Conservation (phyloP, 2,888 invertebrate genomes). For the Philereme vetulata region DNA sequence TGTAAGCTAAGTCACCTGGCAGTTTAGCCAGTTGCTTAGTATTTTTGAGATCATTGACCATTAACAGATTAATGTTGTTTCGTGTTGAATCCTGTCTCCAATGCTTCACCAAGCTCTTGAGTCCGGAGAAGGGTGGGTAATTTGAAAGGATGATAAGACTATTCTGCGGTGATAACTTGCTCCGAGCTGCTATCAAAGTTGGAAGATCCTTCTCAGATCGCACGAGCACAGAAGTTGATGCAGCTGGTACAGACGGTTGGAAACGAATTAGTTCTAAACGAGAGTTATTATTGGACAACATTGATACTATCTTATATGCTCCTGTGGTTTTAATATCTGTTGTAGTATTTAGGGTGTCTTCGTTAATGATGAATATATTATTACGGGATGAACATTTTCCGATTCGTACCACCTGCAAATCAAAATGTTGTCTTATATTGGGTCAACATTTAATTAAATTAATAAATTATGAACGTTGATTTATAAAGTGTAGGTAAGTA, state of each 20-base stretch:
- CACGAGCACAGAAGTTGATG: constrained; percentile 35
- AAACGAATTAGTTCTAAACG: constrained; percentile 40
- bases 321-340: constrained; percentile 3
- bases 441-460: background rate
- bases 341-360: constrained; percentile 2
- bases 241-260: constrained; percentile 20
- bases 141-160: constrained; percentile 41
- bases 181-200: constrained; percentile 34
- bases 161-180: constrained; percentile 29
- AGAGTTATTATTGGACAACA: constrained; percentile 16
- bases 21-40: constrained; percentile 26
- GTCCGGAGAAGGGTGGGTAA: constrained; percentile 40
- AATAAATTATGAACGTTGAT: too few relatives aligned
- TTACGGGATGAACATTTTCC: constrained; percentile 5
- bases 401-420: constrained; percentile 26
- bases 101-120: constrained; percentile 39
- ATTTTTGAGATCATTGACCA: constrained; percentile 31
- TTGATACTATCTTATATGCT: constrained; percentile 16
- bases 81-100: constrained; percentile 41
- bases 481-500: background rate
- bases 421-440: constrained; percentile 1
- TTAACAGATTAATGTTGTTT: constrained; percentile 41
- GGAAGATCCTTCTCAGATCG: constrained; percentile 37
- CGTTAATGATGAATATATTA: constrained; percentile 21
- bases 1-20: constrained; percentile 38